phyloP scores from a whole-genome alignment of 1,140 invertebrate genomes.

The Neodiprion fabricii region DNA sequence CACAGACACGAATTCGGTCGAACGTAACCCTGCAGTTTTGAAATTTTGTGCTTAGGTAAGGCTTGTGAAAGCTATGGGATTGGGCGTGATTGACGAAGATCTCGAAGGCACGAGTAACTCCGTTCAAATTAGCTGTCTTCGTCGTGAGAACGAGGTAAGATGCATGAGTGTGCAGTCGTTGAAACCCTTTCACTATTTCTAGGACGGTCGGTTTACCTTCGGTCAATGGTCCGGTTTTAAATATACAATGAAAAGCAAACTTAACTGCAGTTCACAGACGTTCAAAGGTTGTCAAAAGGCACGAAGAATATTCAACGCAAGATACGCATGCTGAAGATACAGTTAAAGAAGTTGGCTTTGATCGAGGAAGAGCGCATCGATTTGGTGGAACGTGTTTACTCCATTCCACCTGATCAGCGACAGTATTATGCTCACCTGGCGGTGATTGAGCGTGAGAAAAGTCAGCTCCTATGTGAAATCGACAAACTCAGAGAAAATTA shows the following conservation, averaged over 20 bases:
- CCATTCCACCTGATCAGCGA: background rate
- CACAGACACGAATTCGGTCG: background rate
- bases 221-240: no score
- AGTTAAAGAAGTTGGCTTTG: background rate
- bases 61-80: background rate
- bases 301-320: background rate
- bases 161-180: no score
- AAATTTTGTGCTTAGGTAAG: background rate
- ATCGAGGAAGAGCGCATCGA: background rate
- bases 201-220: no score
- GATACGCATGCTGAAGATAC: background rate
- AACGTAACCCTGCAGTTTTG: no score
- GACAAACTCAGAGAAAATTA: background rate
- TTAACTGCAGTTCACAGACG: background rate
- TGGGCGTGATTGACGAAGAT: background rate
- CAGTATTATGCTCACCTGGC: background rate
- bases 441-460: constrained; percentile 3
- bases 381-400: background rate
- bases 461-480: background rate
- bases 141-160: no score
- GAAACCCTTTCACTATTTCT: no score
- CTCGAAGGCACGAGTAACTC: no score
- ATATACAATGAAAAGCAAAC: no score
- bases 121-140: no score
- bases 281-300: constrained; percentile 1